phyloP scores from a whole-genome alignment of 2,113 vertebrate genomes.

The Hypanus sabinus region DNA sequence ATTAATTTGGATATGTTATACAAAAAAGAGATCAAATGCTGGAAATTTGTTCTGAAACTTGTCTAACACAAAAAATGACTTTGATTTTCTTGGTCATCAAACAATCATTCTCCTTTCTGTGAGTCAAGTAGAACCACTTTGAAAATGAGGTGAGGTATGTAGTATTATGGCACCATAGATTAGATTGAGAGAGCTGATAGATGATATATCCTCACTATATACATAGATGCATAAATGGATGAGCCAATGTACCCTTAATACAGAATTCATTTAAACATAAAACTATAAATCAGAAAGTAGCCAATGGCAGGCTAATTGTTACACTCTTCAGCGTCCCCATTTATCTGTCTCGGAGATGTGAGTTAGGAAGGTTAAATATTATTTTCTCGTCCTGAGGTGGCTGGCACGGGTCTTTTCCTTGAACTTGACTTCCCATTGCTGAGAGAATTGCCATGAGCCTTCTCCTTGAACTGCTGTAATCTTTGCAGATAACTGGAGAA shows the following conservation, averaged over 20 bases:
- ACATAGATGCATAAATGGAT: neutral
- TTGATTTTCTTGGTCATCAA: neutral
- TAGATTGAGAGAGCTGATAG: neutral
- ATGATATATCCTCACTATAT: neutral
- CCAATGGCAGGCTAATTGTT: neutral
- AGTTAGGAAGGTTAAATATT: neutral
- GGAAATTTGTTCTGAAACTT: neutral
- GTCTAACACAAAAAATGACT: neutral
- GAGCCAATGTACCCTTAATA: neutral
- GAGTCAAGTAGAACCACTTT: neutral
- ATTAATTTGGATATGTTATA: slow-evolving; percentile 1
- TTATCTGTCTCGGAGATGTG: neutral
- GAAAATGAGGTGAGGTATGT: neutral
- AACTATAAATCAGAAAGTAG: neutral
- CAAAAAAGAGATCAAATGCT: neutral
- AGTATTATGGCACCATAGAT: neutral
- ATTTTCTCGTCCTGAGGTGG: neutral
- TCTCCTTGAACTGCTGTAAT: neutral
- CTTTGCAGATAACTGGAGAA: neutral
- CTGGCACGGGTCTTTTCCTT: neutral
- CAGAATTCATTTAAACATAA: neutral
- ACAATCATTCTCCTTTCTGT: neutral
- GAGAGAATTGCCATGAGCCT: neutral
- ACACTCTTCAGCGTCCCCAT: neutral
- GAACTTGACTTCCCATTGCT: neutral